Conservation (phyloP, 2,113 vertebrate genomes). For the Penelope pileata region DNA sequence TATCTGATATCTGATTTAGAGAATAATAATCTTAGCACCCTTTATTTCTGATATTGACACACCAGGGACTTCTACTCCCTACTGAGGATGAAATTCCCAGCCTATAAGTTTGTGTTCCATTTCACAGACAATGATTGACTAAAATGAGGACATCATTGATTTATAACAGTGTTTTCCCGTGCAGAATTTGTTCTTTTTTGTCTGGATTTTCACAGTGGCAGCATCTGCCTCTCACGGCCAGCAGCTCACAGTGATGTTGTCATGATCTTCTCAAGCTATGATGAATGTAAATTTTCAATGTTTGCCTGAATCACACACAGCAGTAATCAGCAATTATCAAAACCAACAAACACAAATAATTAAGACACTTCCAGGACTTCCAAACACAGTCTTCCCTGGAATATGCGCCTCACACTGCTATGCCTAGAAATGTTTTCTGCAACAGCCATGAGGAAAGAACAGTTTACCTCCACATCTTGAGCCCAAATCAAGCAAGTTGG, state of each 20-base stretch:
- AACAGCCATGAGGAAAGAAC: neutral
- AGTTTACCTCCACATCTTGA: neutral
- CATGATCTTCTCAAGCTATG: conserved; percentile 2
- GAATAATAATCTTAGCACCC: neutral
- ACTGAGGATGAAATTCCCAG: neutral
- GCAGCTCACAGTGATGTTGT: neutral
- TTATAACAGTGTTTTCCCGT: neutral
- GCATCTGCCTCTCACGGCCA: neutral
- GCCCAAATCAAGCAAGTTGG: neutral
- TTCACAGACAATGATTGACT: neutral
- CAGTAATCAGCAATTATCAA: conserved; percentile 53
- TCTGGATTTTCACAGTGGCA: neutral
- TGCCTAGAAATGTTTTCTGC: neutral
- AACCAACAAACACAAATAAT: conserved; percentile 50
- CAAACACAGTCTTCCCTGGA: neutral
- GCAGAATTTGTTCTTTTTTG: neutral
- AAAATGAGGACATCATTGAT: neutral
- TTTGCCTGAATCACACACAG: conserved; percentile 35
- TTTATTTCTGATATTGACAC: neutral
- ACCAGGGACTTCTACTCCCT: neutral
- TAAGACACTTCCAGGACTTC: conserved; percentile 5
- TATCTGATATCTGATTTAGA: neutral
- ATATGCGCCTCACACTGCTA: neutral
- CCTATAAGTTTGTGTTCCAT: neutral
- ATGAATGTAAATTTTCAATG: conserved; percentile 10